Evolutionary conservation across 2,888 invertebrate species (phyloP).

Genomic region (Aleiodes alternator): DNA sequence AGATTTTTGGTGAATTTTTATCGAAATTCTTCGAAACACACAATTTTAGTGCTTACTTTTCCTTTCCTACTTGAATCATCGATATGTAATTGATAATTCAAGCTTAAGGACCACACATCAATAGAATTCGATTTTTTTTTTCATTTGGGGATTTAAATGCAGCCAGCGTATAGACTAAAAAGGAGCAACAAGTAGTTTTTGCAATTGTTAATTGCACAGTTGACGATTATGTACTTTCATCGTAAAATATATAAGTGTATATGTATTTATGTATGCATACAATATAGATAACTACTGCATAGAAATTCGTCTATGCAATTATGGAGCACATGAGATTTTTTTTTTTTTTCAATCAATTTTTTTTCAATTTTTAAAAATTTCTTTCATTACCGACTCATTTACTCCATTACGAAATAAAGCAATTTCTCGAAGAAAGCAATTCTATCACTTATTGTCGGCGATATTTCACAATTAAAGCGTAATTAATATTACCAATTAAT

Average conservation of each 20-base stretch:
- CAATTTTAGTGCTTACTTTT: too few relatives aligned
- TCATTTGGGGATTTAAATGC: slow-evolving; percentile 3
- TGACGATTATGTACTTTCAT: slow-evolving; percentile 63
- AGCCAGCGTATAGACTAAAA: background rate
- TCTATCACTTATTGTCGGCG: slow-evolving; percentile 25
- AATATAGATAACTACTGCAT: slow-evolving; percentile 43
- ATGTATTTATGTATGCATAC: slow-evolving; percentile 47
- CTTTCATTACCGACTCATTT: slow-evolving; percentile 28
- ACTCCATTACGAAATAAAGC: slow-evolving; percentile 7
- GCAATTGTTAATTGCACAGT: slow-evolving; percentile 43
- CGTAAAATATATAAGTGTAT: slow-evolving; percentile 58
- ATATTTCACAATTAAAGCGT: slow-evolving; percentile 28
- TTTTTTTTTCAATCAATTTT: slow-evolving; percentile 26
- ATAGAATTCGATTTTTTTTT: background rate
- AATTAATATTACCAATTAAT: background rate
- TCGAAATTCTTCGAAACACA: too few relatives aligned
- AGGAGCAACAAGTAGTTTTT: slow-evolving; percentile 38
- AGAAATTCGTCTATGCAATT: slow-evolving; percentile 38
- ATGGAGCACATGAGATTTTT: slow-evolving; percentile 47
- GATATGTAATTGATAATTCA: too few relatives aligned
- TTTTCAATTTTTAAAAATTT: slow-evolving; percentile 23
- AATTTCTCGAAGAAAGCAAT: slow-evolving; percentile 6
- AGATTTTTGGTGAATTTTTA: too few relatives aligned
- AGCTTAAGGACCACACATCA: too few relatives aligned
- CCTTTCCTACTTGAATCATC: too few relatives aligned